Evolutionary conservation across 2,797 vertebrate genomes (phyloP), one percentile per base, ranked within the genome.

Genomic region (Pseudopleuronectes americanus): DNA sequence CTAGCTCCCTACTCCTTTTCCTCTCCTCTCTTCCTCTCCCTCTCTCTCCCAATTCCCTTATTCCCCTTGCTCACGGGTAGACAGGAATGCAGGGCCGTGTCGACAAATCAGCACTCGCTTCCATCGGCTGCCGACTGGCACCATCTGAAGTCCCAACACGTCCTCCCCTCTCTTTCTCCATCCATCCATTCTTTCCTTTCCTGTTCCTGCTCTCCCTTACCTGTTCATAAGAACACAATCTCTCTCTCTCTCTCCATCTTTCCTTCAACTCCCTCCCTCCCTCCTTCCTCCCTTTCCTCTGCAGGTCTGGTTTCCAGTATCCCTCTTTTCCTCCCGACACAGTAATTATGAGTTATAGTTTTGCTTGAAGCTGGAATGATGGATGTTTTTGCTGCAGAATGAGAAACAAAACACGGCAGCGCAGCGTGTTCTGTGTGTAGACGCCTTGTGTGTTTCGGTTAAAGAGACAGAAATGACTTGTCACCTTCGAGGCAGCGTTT

Each of bases 71-170:
- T 84, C 79, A 83, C 76, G 41, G 74, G 80, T 81, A 81, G 80
- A 82, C 77, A 79, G 84, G 77, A 89, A 89, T 81, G 85, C 75
- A 81, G 80, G 49, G 74, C 79, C 36, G 36, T 77, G 81, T 79
- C 75, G 85, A 93, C 90, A 87, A 90, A 92, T 92, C 87, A 83
- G 80, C 78, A 75, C 77, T 73, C 52, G 56, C 76, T 75, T 90
- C 84, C 58, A 83, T 87, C 68, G 1, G 64, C 76, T 82, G 78
- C 86, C 4, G 79, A 71, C 77, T 78, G 71, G 76, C 72, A 84
- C 71, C 80, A 86, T 85, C 79, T 81, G 71, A 63, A 86, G 64
- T 91, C 87, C 79, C 69, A 77, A 80, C 85, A 88, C 79, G 63
- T 86, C 70, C 45, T 64, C 58, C 31, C 17, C 59, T 72, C 72